These are phyloP conservation scores for Dinoponera quadriceps DNA, from an alignment of 1,140 invertebrate genomes.

Conservation along the genomic window DNA sequence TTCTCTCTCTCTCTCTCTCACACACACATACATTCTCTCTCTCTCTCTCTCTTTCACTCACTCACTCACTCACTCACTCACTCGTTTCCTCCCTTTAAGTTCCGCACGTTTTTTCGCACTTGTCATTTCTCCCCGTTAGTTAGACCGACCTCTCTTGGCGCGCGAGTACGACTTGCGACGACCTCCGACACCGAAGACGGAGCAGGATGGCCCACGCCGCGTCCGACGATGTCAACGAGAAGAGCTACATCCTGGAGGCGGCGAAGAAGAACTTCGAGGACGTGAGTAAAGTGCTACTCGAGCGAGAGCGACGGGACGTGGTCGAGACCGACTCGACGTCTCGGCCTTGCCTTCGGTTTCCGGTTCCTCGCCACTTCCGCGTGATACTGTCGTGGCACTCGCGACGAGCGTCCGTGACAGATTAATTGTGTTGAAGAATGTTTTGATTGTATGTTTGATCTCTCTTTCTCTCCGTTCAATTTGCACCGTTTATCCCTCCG, in stretches of 20 bases:
- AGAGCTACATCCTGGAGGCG: slow-evolving; percentile 84
- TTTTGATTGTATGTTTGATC: no score
- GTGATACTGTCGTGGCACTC: background rate
- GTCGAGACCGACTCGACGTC: background rate
- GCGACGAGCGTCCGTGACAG: background rate
- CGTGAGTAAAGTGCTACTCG: slow-evolving; percentile 73
- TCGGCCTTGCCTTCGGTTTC: background rate
- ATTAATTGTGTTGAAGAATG: no score
- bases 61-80: no score
- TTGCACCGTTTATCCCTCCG: no score
- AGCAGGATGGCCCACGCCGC: slow-evolving; percentile 69
- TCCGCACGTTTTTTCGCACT: slow-evolving; percentile 59
- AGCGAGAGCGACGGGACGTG: background rate
- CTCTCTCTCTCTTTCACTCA: no score
- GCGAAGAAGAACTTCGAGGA: slow-evolving; percentile 81
- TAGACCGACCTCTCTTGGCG: slow-evolving; percentile 24
- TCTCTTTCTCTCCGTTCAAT: no score
- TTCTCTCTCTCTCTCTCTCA: no score
- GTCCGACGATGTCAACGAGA: slow-evolving; percentile 77
- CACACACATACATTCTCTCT: no score
- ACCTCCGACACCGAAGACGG: background rate
- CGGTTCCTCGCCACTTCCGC: slow-evolving; percentile 8
- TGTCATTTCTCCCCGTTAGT: slow-evolving; percentile 52
- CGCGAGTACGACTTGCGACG: background rate
- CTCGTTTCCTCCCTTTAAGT: slow-evolving; percentile 64